phyloP scores from a whole-genome alignment of 2,797 vertebrate genomes.

The Bufotes viridis region DNA sequence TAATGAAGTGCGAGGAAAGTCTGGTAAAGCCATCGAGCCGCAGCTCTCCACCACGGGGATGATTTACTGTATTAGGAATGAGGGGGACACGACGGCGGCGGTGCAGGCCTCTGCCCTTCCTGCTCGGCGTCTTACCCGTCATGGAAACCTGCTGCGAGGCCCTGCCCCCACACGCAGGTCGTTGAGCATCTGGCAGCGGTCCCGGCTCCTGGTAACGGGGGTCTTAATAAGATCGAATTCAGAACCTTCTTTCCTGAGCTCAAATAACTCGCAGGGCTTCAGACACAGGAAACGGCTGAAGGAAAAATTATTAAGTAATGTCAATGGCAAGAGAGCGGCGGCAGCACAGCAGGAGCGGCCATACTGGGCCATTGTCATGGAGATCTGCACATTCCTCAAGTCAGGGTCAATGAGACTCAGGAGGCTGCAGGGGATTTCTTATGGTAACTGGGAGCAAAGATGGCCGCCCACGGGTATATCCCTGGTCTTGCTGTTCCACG shows the following conservation, averaged over 20 bases:
- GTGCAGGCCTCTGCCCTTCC: neutral
- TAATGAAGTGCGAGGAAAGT: slow-evolving; percentile 48
- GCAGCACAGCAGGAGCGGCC: neutral
- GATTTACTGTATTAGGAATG: slow-evolving; percentile 35
- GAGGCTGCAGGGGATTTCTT: neutral
- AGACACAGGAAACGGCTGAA: slow-evolving; percentile 18
- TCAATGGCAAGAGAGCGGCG: neutral
- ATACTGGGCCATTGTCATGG: slow-evolving; percentile 17
- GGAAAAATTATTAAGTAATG: neutral
- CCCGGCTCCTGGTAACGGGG: slow-evolving; percentile 14
- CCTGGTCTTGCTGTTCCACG: neutral
- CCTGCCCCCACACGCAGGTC: neutral
- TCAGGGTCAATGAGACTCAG: neutral
- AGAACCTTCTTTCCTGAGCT: slow-evolving; percentile 20
- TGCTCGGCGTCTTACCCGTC: neutral
- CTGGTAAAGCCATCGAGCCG: slow-evolving; percentile 14
- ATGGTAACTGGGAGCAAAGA: neutral
- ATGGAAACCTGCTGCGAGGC: slow-evolving; percentile 11
- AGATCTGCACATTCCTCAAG: slow-evolving; percentile 10
- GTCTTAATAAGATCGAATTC: slow-evolving; percentile 25
- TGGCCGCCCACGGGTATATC: neutral
- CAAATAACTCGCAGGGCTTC: neutral
- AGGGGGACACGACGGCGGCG: neutral
- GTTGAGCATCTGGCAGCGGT: slow-evolving; percentile 1
- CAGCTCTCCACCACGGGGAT: slow-evolving; percentile 8